A percentile compares a stretch with the other conserved stretches of the same genome.
Evolutionary conservation across 2,888 invertebrate genomes (phyloP).

Genomic region (Hipparchia sbordonii): DNA sequence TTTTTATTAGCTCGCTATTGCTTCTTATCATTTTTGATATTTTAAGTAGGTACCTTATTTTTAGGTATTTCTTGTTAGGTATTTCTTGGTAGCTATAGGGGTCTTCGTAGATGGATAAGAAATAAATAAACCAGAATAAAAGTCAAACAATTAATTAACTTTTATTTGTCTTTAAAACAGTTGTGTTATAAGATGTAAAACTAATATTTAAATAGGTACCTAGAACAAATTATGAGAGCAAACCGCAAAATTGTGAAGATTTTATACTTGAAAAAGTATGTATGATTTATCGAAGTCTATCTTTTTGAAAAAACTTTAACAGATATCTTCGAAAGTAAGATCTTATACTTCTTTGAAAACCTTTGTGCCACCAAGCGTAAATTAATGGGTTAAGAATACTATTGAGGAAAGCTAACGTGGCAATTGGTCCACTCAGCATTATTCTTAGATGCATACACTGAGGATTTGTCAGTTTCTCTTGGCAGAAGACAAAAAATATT

Average conservation of each 20-base stretch:
- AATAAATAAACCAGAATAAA: background rate
- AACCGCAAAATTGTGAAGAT: background rate
- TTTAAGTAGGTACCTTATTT: background rate
- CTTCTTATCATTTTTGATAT: background rate
- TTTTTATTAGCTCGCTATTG: background rate
- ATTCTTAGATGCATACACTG: conserved; percentile 75
- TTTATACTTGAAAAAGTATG: background rate
- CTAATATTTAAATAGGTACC: background rate
- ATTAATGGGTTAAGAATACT: conserved; percentile 85
- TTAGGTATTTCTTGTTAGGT: too few relatives aligned
- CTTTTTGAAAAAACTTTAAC: conserved; percentile 30
- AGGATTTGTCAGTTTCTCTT: conserved; percentile 67
- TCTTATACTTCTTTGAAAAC: conserved; percentile 80
- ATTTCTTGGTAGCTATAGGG: too few relatives aligned
- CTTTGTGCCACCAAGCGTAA: conserved; percentile 88
- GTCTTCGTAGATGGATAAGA: background rate
- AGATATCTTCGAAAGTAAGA: conserved; percentile 54
- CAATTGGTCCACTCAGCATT: conserved; percentile 82
- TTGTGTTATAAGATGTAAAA: background rate
- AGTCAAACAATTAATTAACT: background rate
- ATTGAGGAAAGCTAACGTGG: conserved; percentile 83
- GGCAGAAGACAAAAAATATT: conserved; percentile 80
- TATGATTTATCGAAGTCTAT: conserved; percentile 1
- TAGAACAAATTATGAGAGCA: background rate
- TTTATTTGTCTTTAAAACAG: background rate